Conservation (phyloP, 2,797 vertebrate species). For the Rhynchotus rufescens region DNA sequence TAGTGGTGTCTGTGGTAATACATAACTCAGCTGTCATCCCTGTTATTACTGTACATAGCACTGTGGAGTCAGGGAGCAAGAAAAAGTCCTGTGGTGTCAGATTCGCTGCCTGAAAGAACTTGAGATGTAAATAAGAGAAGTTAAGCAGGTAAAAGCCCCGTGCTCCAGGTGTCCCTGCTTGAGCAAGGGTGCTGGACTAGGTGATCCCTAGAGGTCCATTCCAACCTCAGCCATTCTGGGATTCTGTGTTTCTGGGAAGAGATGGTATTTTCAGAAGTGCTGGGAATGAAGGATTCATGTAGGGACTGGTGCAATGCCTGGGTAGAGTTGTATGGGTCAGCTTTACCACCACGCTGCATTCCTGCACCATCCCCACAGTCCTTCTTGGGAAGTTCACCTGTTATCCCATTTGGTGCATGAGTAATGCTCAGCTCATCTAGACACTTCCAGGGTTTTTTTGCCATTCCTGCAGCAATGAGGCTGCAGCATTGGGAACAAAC, state of each 20-base stretch:
- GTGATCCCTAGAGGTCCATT: too few species aligned
- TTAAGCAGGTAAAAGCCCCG: not conserved
- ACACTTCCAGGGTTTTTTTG: not conserved
- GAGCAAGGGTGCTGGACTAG: too few species aligned
- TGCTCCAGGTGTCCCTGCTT: too few species aligned
- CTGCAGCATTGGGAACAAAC: not conserved
- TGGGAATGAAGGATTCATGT: not conserved
- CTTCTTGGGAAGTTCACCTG: not conserved
- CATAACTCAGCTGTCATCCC: not conserved
- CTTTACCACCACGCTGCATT: not conserved
- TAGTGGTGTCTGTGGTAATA: not conserved
- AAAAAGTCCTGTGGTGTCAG: not conserved
- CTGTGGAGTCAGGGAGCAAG: not conserved
- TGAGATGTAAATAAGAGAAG: not conserved
- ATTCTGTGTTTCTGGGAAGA: too few species aligned
- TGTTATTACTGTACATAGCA: not conserved
- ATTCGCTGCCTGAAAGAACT: not conserved
- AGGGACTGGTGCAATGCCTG: not conserved
- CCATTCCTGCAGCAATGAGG: fast-evolving
- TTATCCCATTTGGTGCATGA: not conserved
- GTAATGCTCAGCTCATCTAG: not conserved
- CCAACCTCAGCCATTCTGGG: too few species aligned
- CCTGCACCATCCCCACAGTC: not conserved
- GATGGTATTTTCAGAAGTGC: not conserved
- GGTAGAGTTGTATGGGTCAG: not conserved